Percentiles rank a stretch among this genome's conserved stretches.
phyloP scores from a whole-genome alignment of 2,113 vertebrate genomes.

The Muntiacus reevesi region DNA sequence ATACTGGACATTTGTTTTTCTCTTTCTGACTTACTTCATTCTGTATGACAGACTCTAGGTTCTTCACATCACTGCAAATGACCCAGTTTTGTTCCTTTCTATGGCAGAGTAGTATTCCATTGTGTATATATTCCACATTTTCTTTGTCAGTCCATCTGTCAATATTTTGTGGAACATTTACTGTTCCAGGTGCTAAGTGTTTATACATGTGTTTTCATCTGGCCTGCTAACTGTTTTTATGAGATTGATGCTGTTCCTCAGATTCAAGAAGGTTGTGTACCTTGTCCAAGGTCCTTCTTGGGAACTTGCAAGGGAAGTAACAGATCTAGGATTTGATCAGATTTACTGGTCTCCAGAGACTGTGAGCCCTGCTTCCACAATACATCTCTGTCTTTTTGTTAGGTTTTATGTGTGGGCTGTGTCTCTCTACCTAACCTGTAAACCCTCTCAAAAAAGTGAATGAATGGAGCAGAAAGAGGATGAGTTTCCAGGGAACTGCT shows the following conservation, averaged over 20 bases:
- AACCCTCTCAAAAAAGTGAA: background rate
- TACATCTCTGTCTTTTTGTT: background rate
- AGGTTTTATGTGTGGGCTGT: background rate
- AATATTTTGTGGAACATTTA: background rate
- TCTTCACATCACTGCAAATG: background rate
- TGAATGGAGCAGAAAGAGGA: background rate
- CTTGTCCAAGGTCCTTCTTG: background rate
- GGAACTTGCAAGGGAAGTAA: background rate
- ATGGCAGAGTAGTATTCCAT: background rate
- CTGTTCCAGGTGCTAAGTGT: background rate
- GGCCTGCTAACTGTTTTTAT: background rate
- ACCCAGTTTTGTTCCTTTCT: background rate
- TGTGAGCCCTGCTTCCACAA: background rate
- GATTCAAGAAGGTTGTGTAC: background rate
- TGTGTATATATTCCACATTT: background rate
- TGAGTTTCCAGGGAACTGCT: background rate
- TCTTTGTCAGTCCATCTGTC: background rate
- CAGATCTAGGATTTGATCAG: background rate
- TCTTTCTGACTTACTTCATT: background rate
- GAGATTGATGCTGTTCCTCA: background rate
- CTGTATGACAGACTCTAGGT: background rate
- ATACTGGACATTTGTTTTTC: background rate
- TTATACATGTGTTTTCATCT: background rate
- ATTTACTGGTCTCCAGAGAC: background rate
- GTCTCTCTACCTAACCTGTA: background rate